Evolutionary conservation across 2,797 vertebrate genomes (phyloP).

Genomic region (Sebastes kiyomatsui): DNA sequence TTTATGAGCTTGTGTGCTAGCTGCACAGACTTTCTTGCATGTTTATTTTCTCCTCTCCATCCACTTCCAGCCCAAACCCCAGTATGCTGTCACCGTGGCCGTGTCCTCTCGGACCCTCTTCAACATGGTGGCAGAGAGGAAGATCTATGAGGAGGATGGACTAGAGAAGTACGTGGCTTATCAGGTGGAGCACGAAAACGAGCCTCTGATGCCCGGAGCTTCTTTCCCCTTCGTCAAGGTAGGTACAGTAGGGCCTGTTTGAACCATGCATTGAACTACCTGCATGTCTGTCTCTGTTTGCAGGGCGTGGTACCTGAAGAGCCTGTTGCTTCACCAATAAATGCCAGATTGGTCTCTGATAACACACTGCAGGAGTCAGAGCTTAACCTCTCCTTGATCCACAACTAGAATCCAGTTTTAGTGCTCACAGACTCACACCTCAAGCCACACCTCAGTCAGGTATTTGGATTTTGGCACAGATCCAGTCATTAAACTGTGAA

Average conservation of each 20-base stretch:
- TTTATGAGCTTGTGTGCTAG: no score
- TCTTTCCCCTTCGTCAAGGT: slow-evolving; percentile 97
- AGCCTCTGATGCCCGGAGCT: slow-evolving; percentile 86
- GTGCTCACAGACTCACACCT: no score
- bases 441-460: neutral
- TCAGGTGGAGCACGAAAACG: slow-evolving; percentile 87
- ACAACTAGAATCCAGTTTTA: no score
- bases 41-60: neutral
- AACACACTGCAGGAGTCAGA: neutral
- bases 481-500: neutral
- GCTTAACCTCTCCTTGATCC: neutral
- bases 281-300: neutral
- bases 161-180: slow-evolving; percentile 90
- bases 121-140: slow-evolving; percentile 88
- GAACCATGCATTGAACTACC: no score
- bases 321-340: neutral
- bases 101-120: slow-evolving; percentile 94
- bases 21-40: fast-evolving
- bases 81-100: slow-evolving; percentile 89
- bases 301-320: neutral
- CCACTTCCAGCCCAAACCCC: slow-evolving; percentile 88
- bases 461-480: neutral
- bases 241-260: neutral
- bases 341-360: neutral
- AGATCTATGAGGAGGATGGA: slow-evolving; percentile 88